A percentile compares a stretch with the other conserved stretches of the same genome.
Conservation (phyloP, 2,113 vertebrate species). For the Psophia crepitans region DNA sequence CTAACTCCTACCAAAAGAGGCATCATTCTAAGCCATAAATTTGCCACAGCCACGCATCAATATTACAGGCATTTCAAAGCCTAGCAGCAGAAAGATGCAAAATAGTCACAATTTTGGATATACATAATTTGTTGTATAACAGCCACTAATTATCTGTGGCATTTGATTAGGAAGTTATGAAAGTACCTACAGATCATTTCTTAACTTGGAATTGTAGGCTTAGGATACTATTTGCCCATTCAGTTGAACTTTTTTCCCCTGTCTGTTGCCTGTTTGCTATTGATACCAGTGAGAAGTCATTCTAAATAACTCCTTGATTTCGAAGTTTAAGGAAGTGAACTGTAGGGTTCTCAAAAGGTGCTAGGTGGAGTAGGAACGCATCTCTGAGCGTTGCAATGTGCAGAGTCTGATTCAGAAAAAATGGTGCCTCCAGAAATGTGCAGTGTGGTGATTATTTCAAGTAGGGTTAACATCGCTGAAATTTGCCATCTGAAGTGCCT, state of each 20-base stretch:
- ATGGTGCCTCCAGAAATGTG: background rate
- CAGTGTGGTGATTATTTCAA: background rate
- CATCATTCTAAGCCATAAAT: background rate
- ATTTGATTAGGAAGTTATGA: background rate
- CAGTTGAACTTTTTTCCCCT: background rate
- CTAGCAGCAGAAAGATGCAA: background rate
- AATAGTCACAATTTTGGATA: background rate
- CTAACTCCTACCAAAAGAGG: background rate
- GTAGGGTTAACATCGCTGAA: background rate
- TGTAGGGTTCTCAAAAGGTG: background rate
- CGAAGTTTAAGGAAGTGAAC: background rate
- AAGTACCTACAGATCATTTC: background rate
- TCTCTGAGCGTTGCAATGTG: background rate
- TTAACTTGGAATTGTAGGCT: background rate
- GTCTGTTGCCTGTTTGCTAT: background rate
- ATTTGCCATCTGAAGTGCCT: background rate
- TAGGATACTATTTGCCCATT: background rate
- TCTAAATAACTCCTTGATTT: background rate
- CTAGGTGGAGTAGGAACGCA: background rate
- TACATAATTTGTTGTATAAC: background rate
- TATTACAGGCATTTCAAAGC: background rate
- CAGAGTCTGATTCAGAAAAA: background rate
- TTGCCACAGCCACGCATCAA: background rate
- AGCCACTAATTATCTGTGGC: background rate
- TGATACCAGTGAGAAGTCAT: background rate